Conservation (phyloP, 2,888 invertebrate genomes). For the Thysanoteuthis rhombus region DNA sequence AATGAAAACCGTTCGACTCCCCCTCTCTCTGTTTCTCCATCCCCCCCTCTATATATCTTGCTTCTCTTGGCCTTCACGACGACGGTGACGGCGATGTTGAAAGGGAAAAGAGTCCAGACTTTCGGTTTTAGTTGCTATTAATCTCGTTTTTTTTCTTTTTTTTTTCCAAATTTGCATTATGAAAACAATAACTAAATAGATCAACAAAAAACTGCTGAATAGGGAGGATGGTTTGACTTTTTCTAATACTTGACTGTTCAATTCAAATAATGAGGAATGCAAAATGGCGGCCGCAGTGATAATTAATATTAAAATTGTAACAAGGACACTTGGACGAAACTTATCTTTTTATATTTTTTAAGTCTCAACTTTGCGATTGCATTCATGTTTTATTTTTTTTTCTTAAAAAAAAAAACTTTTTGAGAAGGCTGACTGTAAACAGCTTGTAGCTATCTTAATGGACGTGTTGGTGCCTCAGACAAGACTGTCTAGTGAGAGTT, state of each 20-base stretch:
- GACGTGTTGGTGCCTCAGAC: too few species aligned
- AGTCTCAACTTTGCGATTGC: too few species aligned
- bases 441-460: too few species aligned
- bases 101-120: background rate
- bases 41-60: background rate
- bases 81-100: background rate
- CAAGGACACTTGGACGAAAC: background rate
- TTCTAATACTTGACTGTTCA: background rate
- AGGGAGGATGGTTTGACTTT: background rate
- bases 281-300: constrained; percentile 23
- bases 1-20: constrained; percentile 12
- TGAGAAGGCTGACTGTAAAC: too few species aligned
- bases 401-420: too few species aligned
- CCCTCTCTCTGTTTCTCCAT: background rate
- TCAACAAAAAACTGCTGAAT: background rate
- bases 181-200: background rate
- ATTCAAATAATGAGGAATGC: constrained; percentile 20
- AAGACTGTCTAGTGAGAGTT: too few species aligned
- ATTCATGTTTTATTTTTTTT: too few species aligned
- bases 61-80: too few species aligned
- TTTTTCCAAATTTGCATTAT: background rate
- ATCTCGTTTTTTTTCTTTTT: background rate
- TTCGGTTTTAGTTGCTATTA: background rate
- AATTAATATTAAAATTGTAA: constrained; percentile 22
- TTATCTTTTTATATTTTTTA: background rate